Percentiles rank a stretch among this genome's conserved stretches.
Evolutionary conservation across 2,113 vertebrate species (phyloP).

Genomic region (Columba livia): DNA sequence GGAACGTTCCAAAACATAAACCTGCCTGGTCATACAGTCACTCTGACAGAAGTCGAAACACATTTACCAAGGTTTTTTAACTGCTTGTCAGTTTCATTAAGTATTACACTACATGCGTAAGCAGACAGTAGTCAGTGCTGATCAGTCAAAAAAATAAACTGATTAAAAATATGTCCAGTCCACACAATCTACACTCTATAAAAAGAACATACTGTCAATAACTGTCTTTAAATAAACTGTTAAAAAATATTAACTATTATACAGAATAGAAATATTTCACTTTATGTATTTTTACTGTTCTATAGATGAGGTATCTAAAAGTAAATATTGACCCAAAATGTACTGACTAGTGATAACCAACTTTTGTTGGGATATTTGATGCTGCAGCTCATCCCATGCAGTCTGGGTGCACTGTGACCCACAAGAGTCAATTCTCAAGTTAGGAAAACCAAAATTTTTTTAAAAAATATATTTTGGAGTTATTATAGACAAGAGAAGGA

Average conservation of each 20-base stretch:
- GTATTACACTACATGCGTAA: not conserved
- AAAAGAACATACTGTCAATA: not conserved
- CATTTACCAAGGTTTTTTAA: not conserved
- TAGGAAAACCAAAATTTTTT: not conserved
- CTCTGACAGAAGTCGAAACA: not conserved
- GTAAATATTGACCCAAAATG: not conserved
- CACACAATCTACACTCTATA: not conserved
- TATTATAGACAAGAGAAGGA: not conserved
- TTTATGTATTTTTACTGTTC: not conserved
- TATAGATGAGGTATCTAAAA: not conserved
- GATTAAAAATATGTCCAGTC: not conserved
- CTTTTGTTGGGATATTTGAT: not conserved
- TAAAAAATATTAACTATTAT: not conserved
- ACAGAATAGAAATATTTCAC: not conserved
- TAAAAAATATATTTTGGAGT: not conserved
- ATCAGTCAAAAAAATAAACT: not conserved
- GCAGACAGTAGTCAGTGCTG: not conserved
- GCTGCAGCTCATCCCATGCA: not conserved
- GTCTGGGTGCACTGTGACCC: not conserved
- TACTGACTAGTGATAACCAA: not conserved
- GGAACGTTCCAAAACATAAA: slow-evolving; percentile 1
- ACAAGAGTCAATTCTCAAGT: not conserved
- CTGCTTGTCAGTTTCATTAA: not conserved
- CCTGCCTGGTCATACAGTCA: not conserved
- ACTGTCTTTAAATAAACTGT: not conserved